These are phyloP conservation scores for Parelbella ahira DNA, from an alignment of 2,888 invertebrate genomes.

Conservation along the genomic window DNA sequence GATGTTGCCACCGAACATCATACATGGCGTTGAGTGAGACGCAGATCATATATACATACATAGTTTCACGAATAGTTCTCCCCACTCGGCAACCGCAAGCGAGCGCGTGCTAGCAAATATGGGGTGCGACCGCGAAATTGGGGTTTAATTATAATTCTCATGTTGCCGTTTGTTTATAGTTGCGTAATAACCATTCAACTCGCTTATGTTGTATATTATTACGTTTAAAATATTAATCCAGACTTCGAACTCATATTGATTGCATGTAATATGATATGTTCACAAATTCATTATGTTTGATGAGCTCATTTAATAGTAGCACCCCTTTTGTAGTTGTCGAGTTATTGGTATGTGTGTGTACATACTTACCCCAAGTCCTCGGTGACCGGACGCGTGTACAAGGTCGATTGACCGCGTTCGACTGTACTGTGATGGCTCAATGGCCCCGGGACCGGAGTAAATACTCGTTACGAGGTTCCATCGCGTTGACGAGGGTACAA, in stretches of 20 bases:
- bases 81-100: conserved; percentile 7
- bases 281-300: too few relatives aligned
- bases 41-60: conserved; percentile 5
- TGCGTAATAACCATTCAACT: not conserved
- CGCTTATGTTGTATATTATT: too few relatives aligned
- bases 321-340: too few relatives aligned
- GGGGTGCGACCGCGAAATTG: conserved; percentile 5
- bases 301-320: too few relatives aligned
- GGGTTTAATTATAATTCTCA: conserved; percentile 11
- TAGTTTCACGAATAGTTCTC: conserved; percentile 8
- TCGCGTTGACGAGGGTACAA: conserved; percentile 11
- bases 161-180: conserved; percentile 1
- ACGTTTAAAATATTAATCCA: too few relatives aligned
- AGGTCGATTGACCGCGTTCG: too few relatives aligned
- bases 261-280: too few relatives aligned
- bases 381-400: conserved; percentile 1
- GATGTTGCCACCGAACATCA: conserved; percentile 14
- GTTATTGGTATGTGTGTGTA: not conserved
- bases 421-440: conserved; percentile 1
- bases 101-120: conserved; percentile 1
- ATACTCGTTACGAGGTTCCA: conserved; percentile 7
- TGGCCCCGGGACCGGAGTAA: conserved; percentile 3
- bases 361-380: not conserved
- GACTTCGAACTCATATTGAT: too few relatives aligned
- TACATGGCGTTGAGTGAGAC: conserved; percentile 7